phyloP scores from a whole-genome alignment of 35 echinoderm and acorn worm species.

The Acanthaster planci region DNA sequence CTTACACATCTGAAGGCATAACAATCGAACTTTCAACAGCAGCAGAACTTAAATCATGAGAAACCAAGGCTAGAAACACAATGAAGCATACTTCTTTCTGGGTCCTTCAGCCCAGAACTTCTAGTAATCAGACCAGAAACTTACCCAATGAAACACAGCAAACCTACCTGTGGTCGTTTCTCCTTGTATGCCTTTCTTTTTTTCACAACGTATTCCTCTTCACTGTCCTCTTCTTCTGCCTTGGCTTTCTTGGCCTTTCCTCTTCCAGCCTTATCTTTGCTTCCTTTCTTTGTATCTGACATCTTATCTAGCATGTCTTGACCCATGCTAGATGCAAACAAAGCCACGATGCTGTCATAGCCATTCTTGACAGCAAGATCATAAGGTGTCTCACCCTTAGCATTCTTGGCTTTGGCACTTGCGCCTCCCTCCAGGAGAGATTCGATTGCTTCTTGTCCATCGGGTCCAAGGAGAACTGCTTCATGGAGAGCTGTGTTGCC shows the following conservation, averaged over 20 bases:
- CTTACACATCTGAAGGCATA: too few species aligned
- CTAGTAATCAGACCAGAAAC: background rate
- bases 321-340: conserved; percentile 92
- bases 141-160: background rate
- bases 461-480: conserved; percentile 86
- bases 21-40: background rate
- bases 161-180: conserved; percentile 77
- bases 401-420: conserved; percentile 84
- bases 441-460: conserved; percentile 92
- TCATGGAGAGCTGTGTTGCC: conserved; percentile 98
- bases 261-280: conserved; percentile 12
- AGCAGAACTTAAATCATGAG: too few species aligned
- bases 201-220: conserved; percentile 61
- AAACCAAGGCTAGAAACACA: too few species aligned
- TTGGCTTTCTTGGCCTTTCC: conserved; percentile 44
- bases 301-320: conserved; percentile 97
- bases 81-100: too few species aligned
- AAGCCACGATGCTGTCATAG: conserved; percentile 72
- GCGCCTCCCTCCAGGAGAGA: conserved; percentile 74
- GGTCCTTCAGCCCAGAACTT: background rate
- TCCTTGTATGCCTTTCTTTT: conserved; percentile 86
- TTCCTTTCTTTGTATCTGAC: conserved; percentile 80
- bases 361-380: conserved; percentile 90
- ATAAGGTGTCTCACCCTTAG: conserved; percentile 89
- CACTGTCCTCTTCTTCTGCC: conserved; percentile 43